Conservation (phyloP, 2,888 invertebrate species). For the Xanthia icteritia region DNA sequence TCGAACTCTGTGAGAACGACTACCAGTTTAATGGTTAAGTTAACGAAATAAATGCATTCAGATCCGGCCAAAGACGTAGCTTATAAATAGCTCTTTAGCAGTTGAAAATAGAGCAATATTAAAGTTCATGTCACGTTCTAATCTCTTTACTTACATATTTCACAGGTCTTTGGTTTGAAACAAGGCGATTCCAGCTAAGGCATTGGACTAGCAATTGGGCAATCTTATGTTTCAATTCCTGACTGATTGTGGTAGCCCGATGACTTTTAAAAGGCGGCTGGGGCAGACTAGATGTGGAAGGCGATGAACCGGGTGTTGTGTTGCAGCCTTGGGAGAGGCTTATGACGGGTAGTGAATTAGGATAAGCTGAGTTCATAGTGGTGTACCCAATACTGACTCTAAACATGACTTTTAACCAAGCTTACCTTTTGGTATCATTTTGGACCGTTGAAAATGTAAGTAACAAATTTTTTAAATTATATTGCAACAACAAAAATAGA, state of each 20-base stretch:
- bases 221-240: constrained; percentile 8
- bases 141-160: constrained; percentile 25
- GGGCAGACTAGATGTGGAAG: background rate
- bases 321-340: background rate
- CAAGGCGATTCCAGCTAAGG: constrained; percentile 3
- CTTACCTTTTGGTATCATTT: background rate
- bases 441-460: background rate
- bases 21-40: background rate
- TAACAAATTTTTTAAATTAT: background rate
- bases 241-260: background rate
- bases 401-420: background rate
- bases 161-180: constrained; percentile 33
- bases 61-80: background rate
- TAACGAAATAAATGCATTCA: background rate
- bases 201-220: background rate
- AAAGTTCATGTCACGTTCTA: constrained; percentile 43
- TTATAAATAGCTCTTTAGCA: constrained; percentile 3
- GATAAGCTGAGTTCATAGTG: background rate
- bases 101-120: constrained; percentile 13
- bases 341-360: background rate
- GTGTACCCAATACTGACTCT: background rate
- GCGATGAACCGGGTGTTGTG: too few relatives aligned
- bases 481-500: background rate
- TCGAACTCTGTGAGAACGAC: background rate
- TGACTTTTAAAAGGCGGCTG: background rate